phyloP scores from a whole-genome alignment of 2,888 invertebrate genomes.

The Pharmacophagus antenor region DNA sequence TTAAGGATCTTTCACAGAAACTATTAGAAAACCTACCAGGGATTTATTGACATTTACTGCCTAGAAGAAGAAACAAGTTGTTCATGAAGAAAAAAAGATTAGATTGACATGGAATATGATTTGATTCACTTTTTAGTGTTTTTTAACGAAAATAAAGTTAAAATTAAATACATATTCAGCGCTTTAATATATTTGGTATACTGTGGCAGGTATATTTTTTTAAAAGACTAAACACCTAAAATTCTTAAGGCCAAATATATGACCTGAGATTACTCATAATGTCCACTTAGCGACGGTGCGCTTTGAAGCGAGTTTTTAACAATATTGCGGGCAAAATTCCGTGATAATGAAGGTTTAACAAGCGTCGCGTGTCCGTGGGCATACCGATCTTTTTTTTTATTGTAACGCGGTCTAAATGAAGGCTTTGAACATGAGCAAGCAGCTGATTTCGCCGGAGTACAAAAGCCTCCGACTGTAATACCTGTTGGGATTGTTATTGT shows the following conservation, averaged over 20 bases:
- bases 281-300: conserved; percentile 28
- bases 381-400: conserved; percentile 24
- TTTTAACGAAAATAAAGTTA: not conserved
- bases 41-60: conserved; percentile 17
- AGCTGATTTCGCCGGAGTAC: conserved; percentile 19
- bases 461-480: conserved; percentile 8
- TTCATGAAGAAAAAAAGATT: not conserved
- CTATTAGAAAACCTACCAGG: conserved; percentile 12
- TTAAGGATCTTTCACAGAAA: conserved; percentile 14
- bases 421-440: conserved; percentile 27
- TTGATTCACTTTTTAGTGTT: too few species aligned
- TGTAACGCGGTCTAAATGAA: conserved; percentile 26
- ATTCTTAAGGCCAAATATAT: conserved; percentile 26
- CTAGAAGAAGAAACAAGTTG: not conserved
- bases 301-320: conserved; percentile 29
- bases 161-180: not conserved
- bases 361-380: conserved; percentile 31
- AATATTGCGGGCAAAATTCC: conserved; percentile 30
- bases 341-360: conserved; percentile 30
- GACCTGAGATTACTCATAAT: conserved; percentile 19
- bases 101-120: too few species aligned
- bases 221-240: conserved; percentile 19
- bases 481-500: conserved; percentile 15
- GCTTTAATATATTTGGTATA: not conserved
- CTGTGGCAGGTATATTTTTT: conserved; percentile 3